A percentile compares a stretch with the other conserved stretches of the same genome.
Evolutionary conservation across 2,113 vertebrate species (phyloP).

Genomic region (Lophura nycthemera): DNA sequence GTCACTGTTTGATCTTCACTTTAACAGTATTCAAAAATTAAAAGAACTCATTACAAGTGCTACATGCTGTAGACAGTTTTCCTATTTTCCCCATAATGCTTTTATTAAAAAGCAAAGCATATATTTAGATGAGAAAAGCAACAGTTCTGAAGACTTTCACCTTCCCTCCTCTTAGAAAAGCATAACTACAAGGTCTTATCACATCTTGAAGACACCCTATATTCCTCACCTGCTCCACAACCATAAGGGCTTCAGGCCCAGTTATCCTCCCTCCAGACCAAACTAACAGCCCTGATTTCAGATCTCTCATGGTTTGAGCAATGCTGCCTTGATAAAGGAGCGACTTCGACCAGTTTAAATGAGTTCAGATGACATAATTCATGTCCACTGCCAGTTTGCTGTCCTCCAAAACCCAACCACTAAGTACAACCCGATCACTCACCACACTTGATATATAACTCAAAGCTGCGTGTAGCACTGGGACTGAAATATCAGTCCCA

Average conservation of each 20-base stretch:
- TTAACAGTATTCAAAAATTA: not conserved
- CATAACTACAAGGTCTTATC: not conserved
- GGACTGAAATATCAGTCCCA: not conserved
- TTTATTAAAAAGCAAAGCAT: not conserved
- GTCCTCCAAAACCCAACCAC: not conserved
- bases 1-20: not conserved
- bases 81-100: not conserved
- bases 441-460: accelerated
- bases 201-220: not conserved
- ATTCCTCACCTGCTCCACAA: not conserved
- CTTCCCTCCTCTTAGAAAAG: not conserved
- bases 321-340: not conserved
- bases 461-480: not conserved
- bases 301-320: not conserved
- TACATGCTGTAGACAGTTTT: not conserved
- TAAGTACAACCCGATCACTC: not conserved
- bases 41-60: not conserved
- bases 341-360: not conserved
- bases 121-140: not conserved
- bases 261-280: not conserved
- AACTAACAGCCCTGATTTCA: not conserved
- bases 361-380: not conserved
- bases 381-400: not conserved
- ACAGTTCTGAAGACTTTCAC: not conserved
- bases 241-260: accelerated